Conservation (phyloP, 2,888 invertebrate species). For the Aphrophora alni region DNA sequence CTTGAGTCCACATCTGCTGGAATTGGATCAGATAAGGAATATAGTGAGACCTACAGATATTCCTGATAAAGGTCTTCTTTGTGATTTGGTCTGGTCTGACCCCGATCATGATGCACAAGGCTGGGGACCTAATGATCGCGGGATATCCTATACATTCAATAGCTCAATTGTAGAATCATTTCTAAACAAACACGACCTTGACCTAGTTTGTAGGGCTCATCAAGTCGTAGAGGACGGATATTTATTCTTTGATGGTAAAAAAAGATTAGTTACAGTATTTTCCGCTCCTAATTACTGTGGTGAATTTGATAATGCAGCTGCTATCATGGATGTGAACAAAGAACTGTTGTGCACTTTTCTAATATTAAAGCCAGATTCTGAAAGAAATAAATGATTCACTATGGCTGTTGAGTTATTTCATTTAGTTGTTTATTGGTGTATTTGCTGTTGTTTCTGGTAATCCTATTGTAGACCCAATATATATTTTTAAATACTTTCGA, state of each 20-base stretch:
- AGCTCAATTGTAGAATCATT: conserved; percentile 69
- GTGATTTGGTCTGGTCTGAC: conserved; percentile 67
- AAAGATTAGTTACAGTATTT: conserved; percentile 45
- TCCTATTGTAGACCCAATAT: no score
- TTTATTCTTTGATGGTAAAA: conserved; percentile 45
- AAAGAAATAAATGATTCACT: no score
- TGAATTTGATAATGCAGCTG: conserved; percentile 42
- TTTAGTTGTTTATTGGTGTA: no score
- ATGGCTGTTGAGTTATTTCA: no score
- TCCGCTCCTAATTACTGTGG: no score
- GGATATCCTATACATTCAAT: conserved; percentile 69
- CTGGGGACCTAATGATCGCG: conserved; percentile 70
- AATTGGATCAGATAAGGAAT: conserved; percentile 63
- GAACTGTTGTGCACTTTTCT: conserved; percentile 32
- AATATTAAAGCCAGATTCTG: no score
- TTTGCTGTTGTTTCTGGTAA: no score
- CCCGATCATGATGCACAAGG: conserved; percentile 63
- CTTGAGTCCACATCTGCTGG: conserved; percentile 58
- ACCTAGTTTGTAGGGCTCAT: conserved; percentile 70
- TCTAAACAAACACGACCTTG: conserved; percentile 68
- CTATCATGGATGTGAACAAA: conserved; percentile 40
- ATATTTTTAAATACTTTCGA: no score
- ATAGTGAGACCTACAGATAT: conserved; percentile 65
- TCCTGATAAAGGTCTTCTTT: conserved; percentile 64
- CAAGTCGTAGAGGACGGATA: conserved; percentile 59